Evolutionary conservation across 2,113 vertebrate genomes (phyloP).

Genomic region (Perca flavescens): DNA sequence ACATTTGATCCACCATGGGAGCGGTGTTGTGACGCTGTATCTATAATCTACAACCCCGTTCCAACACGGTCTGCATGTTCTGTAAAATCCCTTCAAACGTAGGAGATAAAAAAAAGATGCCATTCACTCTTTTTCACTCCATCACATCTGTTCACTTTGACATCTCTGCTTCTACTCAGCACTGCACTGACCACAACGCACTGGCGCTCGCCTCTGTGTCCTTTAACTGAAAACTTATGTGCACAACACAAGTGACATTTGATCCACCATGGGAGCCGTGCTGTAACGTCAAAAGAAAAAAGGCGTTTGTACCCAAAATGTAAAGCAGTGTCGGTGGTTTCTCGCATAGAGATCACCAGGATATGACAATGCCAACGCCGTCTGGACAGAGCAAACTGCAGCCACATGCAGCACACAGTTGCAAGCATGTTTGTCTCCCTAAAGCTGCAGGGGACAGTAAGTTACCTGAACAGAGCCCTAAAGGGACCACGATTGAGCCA

Average conservation of each 20-base stretch:
- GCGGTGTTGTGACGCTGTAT: slow-evolving; percentile 31
- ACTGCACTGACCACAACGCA: slow-evolving; percentile 27
- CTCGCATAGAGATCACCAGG: slow-evolving; percentile 26
- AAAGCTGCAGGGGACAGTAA: slow-evolving; percentile 50
- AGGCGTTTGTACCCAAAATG: slow-evolving; percentile 57
- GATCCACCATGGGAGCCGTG: slow-evolving; percentile 16
- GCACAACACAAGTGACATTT: slow-evolving; percentile 35
- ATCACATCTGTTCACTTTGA: background rate
- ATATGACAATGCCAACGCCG: slow-evolving; percentile 32
- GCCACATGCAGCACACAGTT: slow-evolving; percentile 56
- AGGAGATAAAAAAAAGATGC: slow-evolving; percentile 12
- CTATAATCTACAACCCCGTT: slow-evolving; percentile 57
- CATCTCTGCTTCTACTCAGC: slow-evolving; percentile 20
- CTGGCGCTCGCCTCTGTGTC: slow-evolving; percentile 22
- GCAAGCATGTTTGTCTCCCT: slow-evolving; percentile 59
- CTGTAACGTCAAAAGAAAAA: slow-evolving; percentile 44
- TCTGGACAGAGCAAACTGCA: slow-evolving; percentile 51
- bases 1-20: slow-evolving; percentile 19
- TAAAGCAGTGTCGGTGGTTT: slow-evolving; percentile 54
- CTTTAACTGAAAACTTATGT: slow-evolving; percentile 30
- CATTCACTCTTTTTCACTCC: background rate
- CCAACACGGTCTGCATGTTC: slow-evolving; percentile 28
- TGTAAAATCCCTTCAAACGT: background rate
- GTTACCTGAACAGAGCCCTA: slow-evolving; percentile 47
- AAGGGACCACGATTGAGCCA: slow-evolving; percentile 53